phyloP scores from a whole-genome alignment of 2,797 vertebrate genomes.

The Crenuchus spilurus region DNA sequence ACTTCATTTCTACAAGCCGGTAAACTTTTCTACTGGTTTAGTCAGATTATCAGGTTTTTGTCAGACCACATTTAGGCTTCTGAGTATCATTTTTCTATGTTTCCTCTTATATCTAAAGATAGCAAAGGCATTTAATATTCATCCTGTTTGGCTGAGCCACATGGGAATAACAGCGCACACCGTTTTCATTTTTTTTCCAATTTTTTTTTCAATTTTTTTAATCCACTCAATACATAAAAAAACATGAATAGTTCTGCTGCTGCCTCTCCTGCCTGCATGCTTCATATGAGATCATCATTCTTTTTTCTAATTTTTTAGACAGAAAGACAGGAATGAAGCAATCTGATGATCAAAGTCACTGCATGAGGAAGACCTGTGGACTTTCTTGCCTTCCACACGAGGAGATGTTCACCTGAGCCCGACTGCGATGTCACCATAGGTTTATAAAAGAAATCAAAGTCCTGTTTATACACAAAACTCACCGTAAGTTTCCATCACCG shows the following conservation, averaged over 20 bases:
- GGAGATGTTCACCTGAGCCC: neutral
- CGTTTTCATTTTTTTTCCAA: neutral
- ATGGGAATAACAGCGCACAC: neutral
- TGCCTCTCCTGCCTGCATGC: neutral
- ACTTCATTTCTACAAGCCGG: neutral
- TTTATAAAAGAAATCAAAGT: neutral
- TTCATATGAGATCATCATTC: neutral
- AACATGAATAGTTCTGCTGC: neutral
- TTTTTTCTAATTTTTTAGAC: slow-evolving; percentile 19
- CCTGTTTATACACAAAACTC: neutral
- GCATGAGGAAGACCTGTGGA: slow-evolving; percentile 22
- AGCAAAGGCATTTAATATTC: slow-evolving; percentile 15
- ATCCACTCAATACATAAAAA: neutral
- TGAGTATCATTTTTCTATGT: neutral
- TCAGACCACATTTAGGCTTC: neutral
- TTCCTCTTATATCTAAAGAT: slow-evolving; percentile 6
- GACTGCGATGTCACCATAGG: neutral
- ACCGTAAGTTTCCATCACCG: slow-evolving; percentile 1
- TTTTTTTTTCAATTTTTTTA: neutral
- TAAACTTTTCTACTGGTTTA: neutral
- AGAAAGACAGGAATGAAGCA: slow-evolving; percentile 42
- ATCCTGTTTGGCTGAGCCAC: slow-evolving; percentile 6
- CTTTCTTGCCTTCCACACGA: neutral
- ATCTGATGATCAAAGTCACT: slow-evolving; percentile 9
- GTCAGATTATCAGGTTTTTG: neutral